phyloP scores from a whole-genome alignment of 2,113 vertebrate genomes.

The Cololabis saira region DNA sequence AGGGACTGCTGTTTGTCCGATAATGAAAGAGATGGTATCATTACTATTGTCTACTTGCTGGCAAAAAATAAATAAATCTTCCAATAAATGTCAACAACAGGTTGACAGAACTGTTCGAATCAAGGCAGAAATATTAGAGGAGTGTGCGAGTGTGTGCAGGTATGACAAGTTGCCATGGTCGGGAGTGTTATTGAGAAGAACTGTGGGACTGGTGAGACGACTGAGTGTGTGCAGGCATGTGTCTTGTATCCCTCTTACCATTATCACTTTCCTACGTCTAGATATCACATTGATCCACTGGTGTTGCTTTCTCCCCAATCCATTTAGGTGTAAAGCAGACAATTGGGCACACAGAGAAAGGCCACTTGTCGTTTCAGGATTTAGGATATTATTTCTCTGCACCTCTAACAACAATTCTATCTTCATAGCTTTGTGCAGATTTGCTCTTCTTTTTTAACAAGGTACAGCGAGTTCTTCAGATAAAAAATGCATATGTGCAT shows the following conservation, averaged over 20 bases:
- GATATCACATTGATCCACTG: constrained; percentile 45
- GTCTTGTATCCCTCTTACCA: constrained; percentile 17
- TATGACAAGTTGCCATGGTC: constrained; percentile 42
- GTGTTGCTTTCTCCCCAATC: constrained; percentile 27
- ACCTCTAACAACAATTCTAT: not conserved
- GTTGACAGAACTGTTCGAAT: constrained; percentile 57
- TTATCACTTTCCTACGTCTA: constrained; percentile 48
- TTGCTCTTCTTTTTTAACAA: not conserved
- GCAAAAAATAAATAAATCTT: constrained; percentile 31
- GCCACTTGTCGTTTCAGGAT: constrained; percentile 23
- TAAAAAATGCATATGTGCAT: constrained; percentile 3
- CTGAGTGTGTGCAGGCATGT: constrained; percentile 17
- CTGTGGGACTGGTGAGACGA: constrained; percentile 36
- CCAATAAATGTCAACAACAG: constrained; percentile 49
- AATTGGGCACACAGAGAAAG: constrained; percentile 32
- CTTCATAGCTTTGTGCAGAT: not conserved
- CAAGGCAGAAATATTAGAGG: constrained; percentile 21
- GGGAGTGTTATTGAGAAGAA: constrained; percentile 51
- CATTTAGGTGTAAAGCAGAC: constrained; percentile 46
- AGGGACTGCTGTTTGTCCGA: constrained; percentile 64
- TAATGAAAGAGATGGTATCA: constrained; percentile 42
- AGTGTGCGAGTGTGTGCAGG: constrained; percentile 2
- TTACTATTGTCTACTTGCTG: constrained; percentile 41
- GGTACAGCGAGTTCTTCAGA: not conserved
- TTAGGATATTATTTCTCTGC: not conserved